These are phyloP conservation scores for Pollenia griseotomentosa DNA, from an alignment of 2,888 invertebrate species.

Conservation along the genomic window DNA sequence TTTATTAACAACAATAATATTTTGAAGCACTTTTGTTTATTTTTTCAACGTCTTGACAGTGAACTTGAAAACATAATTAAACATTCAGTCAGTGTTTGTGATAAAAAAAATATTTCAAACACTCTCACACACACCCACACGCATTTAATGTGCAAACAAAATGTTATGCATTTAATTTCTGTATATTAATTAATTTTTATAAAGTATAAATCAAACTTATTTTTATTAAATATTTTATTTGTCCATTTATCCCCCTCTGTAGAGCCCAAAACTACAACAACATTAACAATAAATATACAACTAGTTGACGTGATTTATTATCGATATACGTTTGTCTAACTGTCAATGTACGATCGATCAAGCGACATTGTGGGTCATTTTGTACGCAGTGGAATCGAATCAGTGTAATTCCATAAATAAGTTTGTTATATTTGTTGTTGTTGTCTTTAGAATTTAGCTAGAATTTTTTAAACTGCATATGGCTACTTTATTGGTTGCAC, in stretches of 20 bases:
- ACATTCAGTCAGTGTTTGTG: slow-evolving; percentile 66
- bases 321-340: slow-evolving; percentile 52
- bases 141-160: slow-evolving; percentile 24
- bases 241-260: not conserved
- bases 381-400: slow-evolving; percentile 32
- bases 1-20: not conserved
- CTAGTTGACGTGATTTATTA: slow-evolving; percentile 52
- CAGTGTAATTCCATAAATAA: not conserved
- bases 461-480: slow-evolving; percentile 45
- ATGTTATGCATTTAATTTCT: slow-evolving; percentile 57
- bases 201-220: not conserved
- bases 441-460: slow-evolving; percentile 43
- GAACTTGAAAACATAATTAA: slow-evolving; percentile 73
- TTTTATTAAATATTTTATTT: not conserved
- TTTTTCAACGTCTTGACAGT: slow-evolving; percentile 61
- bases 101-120: slow-evolving; percentile 34
- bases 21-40: not conserved
- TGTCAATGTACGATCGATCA: slow-evolving; percentile 62
- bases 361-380: slow-evolving; percentile 67
- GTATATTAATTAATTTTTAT: slow-evolving; percentile 52
- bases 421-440: not conserved
- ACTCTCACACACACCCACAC: slow-evolving; percentile 12
- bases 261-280: not conserved
- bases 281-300: not conserved
- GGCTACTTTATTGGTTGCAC: slow-evolving; percentile 32